Percentiles rank a stretch among this genome's conserved stretches.
phyloP scores from a whole-genome alignment of 2,797 vertebrate species.

The Novumbra hubbsi region DNA sequence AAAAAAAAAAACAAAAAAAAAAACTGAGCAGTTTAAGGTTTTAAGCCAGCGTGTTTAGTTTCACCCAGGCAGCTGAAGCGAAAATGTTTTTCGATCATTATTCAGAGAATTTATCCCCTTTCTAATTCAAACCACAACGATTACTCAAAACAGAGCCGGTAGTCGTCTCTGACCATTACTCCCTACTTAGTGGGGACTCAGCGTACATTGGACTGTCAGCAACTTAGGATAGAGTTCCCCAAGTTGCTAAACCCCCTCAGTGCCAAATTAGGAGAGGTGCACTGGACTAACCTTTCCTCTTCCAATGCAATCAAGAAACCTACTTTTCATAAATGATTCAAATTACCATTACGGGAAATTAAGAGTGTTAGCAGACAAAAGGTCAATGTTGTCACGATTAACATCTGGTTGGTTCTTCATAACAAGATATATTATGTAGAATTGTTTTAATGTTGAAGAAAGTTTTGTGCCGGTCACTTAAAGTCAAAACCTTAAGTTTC shows the following conservation, averaged over 20 bases:
- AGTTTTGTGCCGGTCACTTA: conserved; percentile 31
- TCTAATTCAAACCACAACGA: conserved; percentile 69
- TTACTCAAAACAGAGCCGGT: conserved; percentile 61
- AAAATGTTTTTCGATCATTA: conserved; percentile 73
- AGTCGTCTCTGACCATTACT: conserved; percentile 49
- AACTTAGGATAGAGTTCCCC: conserved; percentile 59
- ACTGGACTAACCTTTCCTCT: conserved; percentile 26
- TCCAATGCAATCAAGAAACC: conserved; percentile 43
- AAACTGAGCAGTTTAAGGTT: conserved; percentile 60
- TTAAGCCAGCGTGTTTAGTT: conserved; percentile 68
- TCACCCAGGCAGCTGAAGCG: conserved; percentile 60
- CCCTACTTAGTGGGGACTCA: conserved; percentile 48
- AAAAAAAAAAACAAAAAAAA: conserved; percentile 24
- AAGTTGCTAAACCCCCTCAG: conserved; percentile 64
- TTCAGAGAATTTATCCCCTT: conserved; percentile 67
- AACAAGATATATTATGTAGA: not conserved
- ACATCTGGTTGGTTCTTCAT: conserved; percentile 8
- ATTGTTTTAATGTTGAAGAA: not conserved
- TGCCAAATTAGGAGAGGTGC: conserved; percentile 65
- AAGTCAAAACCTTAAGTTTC: conserved; percentile 42
- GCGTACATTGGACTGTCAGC: conserved; percentile 63
- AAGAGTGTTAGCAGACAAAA: not conserved
- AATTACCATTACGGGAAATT: conserved; percentile 29
- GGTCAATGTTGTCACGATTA: conserved; percentile 9
- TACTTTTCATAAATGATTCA: conserved; percentile 35